Percentiles rank a stretch among this genome's conserved stretches.
These are phyloP conservation scores for Harmothoe impar DNA, from an alignment of 2,888 invertebrate species.

Conservation along the genomic window DNA sequence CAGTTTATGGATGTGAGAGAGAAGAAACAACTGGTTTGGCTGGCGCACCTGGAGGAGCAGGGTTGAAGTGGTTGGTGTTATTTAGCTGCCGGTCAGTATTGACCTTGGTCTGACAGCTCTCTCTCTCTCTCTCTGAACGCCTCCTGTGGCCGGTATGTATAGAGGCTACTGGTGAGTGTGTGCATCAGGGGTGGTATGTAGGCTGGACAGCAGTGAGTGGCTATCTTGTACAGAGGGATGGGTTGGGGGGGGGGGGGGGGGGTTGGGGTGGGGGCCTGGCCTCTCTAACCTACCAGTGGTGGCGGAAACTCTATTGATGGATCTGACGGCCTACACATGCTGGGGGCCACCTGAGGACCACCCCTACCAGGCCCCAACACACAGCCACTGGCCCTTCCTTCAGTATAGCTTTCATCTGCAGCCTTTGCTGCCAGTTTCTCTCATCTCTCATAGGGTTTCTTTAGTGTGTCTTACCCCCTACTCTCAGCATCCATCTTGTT, in stretches of 20 bases:
- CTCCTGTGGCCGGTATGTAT: background rate
- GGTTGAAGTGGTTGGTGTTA: background rate
- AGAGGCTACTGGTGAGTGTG: background rate
- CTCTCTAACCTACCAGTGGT: background rate
- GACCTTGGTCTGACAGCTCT: slow-evolving; percentile 14
- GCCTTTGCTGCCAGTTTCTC: background rate
- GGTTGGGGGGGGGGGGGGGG: background rate
- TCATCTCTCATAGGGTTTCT: slow-evolving; percentile 7
- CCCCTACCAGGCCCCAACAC: background rate
- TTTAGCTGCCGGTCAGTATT: slow-evolving; percentile 25
- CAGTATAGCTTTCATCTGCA: background rate
- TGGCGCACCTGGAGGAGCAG: background rate
- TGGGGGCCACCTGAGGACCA: slow-evolving; percentile 23
- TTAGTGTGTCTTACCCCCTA: background rate
- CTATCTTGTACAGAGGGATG: too few species aligned
- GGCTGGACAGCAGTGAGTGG: background rate
- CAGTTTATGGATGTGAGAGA: too few species aligned
- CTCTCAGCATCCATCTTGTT: too few species aligned
- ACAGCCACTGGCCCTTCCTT: background rate
- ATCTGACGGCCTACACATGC: slow-evolving; percentile 24
- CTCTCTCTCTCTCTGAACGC: background rate
- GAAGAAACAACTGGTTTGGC: too few species aligned
- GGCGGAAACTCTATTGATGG: background rate
- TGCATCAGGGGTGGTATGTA: background rate
- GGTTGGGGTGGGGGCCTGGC: background rate